phyloP scores from a whole-genome alignment of 2,888 invertebrate genomes.

The Carabus problematicus region DNA sequence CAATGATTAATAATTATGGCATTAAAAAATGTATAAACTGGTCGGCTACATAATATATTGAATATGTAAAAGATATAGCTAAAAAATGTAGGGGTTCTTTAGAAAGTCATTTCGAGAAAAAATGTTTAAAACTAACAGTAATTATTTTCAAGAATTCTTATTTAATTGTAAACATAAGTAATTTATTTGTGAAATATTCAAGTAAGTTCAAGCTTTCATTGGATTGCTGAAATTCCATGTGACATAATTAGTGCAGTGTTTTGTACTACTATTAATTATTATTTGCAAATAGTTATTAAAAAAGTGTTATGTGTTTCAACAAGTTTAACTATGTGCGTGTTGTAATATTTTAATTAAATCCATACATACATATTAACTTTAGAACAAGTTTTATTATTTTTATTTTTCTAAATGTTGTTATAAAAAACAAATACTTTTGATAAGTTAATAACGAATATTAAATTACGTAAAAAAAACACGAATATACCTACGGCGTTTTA shows the following conservation, averaged over 20 bases:
- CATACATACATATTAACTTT: not conserved
- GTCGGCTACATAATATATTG: no score
- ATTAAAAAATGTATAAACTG: no score
- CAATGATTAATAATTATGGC: no score
- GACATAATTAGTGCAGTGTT: no score
- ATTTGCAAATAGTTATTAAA: not conserved
- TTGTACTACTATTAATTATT: no score
- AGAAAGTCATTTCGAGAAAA: not conserved
- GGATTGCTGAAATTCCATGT: no score
- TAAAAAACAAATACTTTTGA: not conserved
- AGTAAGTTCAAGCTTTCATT: no score
- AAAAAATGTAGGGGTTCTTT: not conserved
- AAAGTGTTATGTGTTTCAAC: no score
- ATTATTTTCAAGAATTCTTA: not conserved
- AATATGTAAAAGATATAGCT: not conserved
- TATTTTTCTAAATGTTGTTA: not conserved
- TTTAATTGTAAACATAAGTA: not conserved
- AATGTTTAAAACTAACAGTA: not conserved
- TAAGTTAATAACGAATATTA: no score
- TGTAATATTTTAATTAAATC: not conserved
- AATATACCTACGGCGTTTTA: no score
- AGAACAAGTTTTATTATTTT: not conserved
- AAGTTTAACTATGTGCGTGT: not conserved
- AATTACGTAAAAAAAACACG: no score
- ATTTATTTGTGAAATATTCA: no score